These are phyloP conservation scores for Eupithecia exiguata DNA, from an alignment of 2,888 invertebrate genomes.

Conservation along the genomic window DNA sequence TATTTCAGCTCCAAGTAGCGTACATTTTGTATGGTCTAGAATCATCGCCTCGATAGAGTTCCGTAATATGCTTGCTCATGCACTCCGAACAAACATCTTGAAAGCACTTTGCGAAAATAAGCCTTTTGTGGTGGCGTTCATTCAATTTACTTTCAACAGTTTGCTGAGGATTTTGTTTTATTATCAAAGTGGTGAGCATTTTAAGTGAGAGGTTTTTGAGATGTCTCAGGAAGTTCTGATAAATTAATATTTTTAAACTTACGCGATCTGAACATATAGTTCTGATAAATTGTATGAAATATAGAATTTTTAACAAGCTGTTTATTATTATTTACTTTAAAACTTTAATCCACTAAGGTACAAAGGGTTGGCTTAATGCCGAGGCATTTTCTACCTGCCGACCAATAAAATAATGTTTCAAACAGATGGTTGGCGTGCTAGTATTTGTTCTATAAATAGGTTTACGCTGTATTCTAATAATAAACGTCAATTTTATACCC, in stretches of 20 bases:
- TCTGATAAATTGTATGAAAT: slow-evolving; percentile 9
- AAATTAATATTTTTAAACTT: no score
- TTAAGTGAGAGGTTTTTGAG: neutral
- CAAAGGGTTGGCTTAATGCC: no score
- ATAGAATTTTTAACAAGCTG: slow-evolving; percentile 2
- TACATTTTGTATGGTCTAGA: slow-evolving; percentile 43
- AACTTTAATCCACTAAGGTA: no score
- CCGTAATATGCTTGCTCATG: slow-evolving; percentile 33
- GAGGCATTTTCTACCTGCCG: no score
- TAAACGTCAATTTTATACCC: neutral
- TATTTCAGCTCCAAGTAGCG: slow-evolving; percentile 35
- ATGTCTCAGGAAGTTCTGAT: neutral
- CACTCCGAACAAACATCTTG: slow-evolving; percentile 36
- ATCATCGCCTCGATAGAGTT: slow-evolving; percentile 40
- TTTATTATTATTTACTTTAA: no score
- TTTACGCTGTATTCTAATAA: neutral
- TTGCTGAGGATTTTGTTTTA: slow-evolving; percentile 19
- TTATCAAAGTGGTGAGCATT: slow-evolving; percentile 14
- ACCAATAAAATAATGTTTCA: no score
- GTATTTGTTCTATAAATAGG: no score
- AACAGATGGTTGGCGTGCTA: no score
- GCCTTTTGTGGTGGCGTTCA: slow-evolving; percentile 30
- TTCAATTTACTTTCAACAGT: slow-evolving; percentile 28
- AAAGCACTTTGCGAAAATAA: slow-evolving; percentile 34
- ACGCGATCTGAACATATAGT: no score